Conservation (phyloP, 2,797 vertebrate species). For the Lithobates sylvaticus region DNA sequence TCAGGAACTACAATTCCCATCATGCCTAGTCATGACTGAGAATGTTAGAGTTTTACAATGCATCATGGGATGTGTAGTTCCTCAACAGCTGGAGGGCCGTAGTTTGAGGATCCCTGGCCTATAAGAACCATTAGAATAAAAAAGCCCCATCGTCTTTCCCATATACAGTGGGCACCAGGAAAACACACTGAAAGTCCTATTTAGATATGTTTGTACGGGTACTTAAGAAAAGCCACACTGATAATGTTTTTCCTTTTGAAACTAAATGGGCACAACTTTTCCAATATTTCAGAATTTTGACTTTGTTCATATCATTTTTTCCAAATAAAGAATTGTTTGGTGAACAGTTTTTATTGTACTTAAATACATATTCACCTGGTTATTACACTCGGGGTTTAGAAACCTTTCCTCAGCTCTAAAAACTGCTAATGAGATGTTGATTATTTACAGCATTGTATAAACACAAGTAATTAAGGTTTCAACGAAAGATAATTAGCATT, state of each 20-base stretch:
- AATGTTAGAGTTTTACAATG: no score
- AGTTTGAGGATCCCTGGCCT: no score
- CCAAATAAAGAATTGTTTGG: neutral
- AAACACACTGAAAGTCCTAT: no score
- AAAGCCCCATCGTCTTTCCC: no score
- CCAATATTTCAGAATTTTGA: neutral
- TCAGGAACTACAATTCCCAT: no score
- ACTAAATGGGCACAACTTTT: neutral
- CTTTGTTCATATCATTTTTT: neutral
- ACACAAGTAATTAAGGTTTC: constrained; percentile 28
- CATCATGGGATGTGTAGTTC: no score
- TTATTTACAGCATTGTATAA: constrained; percentile 10
- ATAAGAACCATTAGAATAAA: no score
- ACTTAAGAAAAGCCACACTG: neutral
- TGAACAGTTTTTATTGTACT: neutral
- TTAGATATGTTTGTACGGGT: no score
- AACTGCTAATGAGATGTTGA: constrained; percentile 24
- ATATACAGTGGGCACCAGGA: no score
- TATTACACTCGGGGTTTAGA: constrained; percentile 19
- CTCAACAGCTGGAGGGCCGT: no score
- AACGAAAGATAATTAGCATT: constrained; percentile 31
- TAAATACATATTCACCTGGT: neutral
- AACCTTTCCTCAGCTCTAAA: neutral
- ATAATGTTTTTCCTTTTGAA: neutral
- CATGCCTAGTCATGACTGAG: no score